Percentiles rank a stretch among this genome's conserved stretches.
Conservation (phyloP, 2,888 invertebrate species). For the Argyra leucocephala region DNA sequence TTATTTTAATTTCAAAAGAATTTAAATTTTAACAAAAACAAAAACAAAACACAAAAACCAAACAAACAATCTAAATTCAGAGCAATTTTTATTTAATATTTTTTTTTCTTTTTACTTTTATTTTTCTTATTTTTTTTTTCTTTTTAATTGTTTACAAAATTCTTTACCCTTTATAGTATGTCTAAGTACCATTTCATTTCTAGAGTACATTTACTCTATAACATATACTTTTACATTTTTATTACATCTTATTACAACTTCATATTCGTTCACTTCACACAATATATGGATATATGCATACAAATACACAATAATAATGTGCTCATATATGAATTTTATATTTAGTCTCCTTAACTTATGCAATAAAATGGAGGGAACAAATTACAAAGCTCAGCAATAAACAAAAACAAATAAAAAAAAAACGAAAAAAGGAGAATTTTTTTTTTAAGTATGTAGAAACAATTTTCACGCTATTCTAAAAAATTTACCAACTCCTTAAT, state of each 20-base stretch:
- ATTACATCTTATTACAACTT: neutral
- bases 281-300: neutral
- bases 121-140: neutral
- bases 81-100: neutral
- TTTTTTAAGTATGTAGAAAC: neutral
- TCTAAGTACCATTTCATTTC: neutral
- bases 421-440: neutral
- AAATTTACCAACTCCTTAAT: neutral
- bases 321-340: neutral
- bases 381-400: neutral
- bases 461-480: neutral
- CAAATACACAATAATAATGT: neutral
- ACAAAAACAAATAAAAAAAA: neutral
- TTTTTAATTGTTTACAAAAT: neutral
- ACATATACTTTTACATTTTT: neutral
- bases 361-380: neutral
- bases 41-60: too few relatives aligned
- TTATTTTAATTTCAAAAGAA: too few relatives aligned
- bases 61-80: neutral
- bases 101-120: neutral
- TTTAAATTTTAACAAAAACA: too few relatives aligned
- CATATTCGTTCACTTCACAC: neutral
- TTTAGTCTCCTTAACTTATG: slow-evolving; percentile 3
- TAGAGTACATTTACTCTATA: neutral
- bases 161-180: neutral